These are phyloP conservation scores for Saccostrea echinata DNA, from an alignment of 1,140 invertebrate genomes.

Conservation along the genomic window DNA sequence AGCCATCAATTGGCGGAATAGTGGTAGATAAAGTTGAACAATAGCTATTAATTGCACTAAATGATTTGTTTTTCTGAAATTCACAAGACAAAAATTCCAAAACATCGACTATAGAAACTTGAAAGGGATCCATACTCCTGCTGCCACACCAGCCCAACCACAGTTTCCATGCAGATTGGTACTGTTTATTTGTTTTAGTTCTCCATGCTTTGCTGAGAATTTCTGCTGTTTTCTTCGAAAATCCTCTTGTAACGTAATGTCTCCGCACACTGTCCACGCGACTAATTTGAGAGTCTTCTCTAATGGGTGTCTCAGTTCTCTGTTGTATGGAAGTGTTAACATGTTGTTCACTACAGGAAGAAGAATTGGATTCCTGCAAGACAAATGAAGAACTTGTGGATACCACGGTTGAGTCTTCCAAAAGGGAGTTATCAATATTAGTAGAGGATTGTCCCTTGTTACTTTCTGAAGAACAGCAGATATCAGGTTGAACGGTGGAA, in stretches of 20 bases:
- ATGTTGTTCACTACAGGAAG: constrained; percentile 23
- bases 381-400: constrained; percentile 31
- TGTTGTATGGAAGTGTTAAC: background rate
- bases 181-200: background rate
- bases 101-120: background rate
- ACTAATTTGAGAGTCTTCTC: background rate
- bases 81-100: background rate
- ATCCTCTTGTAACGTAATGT: background rate
- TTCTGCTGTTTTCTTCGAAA: background rate
- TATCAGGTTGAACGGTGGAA: constrained; percentile 63
- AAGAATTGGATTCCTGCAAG: constrained; percentile 29
- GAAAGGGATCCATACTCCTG: constrained; percentile 21
- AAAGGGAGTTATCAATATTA: constrained; percentile 52
- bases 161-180: background rate
- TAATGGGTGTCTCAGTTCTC: background rate
- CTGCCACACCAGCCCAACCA: background rate
- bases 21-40: too few species aligned
- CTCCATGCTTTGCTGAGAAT: background rate
- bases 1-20: background rate
- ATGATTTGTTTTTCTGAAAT: background rate
- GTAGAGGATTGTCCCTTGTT: constrained; percentile 38
- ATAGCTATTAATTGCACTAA: background rate
- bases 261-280: background rate
- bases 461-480: constrained; percentile 54
- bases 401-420: constrained; percentile 61